A percentile compares a stretch with the other conserved stretches of the same genome.
phyloP scores from a whole-genome alignment of 2,888 invertebrate genomes.

The Harmothoe impar region DNA sequence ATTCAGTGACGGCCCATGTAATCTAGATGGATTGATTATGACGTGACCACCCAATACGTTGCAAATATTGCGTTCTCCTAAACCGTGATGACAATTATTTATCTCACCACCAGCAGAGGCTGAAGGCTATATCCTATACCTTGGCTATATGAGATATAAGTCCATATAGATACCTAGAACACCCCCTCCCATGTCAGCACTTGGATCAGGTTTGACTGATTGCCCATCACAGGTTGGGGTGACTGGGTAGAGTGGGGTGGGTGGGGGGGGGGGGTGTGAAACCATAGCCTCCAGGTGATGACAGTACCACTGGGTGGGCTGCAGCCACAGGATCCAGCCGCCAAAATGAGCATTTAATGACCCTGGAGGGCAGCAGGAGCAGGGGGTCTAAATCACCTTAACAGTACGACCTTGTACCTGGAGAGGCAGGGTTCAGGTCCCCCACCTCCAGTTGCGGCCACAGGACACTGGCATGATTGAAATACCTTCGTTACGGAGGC shows the following conservation, averaged over 20 bases:
- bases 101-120: too few relatives aligned
- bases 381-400: too few relatives aligned
- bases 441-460: background rate
- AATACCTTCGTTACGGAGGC: background rate
- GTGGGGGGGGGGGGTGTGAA: background rate
- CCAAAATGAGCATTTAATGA: slow-evolving; percentile 13
- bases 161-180: too few relatives aligned
- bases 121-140: too few relatives aligned
- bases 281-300: background rate
- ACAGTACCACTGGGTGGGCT: background rate
- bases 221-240: background rate
- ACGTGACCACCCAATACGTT: too few relatives aligned
- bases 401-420: background rate
- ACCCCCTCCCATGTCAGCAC: background rate
- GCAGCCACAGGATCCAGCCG: background rate
- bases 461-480: background rate
- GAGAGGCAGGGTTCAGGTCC: background rate
- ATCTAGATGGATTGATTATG: too few relatives aligned
- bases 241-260: background rate
- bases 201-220: slow-evolving; percentile 16
- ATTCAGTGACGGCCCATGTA: too few relatives aligned
- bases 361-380: background rate
- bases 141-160: too few relatives aligned
- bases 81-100: too few relatives aligned
- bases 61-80: too few relatives aligned